Evolutionary conservation across 2,797 vertebrate genomes (phyloP), one percentile per base, ranked within the genome.

Genomic region (Cirrhinus mrigala): DNA sequence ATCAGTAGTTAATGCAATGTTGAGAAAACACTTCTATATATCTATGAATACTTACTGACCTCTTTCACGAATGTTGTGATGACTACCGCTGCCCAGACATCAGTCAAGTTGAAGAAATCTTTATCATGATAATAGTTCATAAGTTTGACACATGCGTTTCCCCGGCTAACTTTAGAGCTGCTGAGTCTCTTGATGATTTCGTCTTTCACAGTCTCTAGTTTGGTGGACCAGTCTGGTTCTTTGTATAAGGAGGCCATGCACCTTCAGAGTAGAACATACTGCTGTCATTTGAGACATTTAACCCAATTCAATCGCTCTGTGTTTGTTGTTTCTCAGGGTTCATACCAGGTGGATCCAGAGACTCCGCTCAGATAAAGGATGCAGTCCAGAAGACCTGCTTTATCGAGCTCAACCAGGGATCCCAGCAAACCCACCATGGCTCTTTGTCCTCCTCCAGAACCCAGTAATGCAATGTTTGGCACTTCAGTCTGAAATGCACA

Each of bases 311-410:
- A 44, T 44, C 40, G 9, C 40, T 68, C 5, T 69, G n/a, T 81
- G 27, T 44, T 44, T 64, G 40, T 20, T 68, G 18, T 56, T 7
- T 56, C 18, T 56, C 18, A 22, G 54, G 18, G 29, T 29, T 52
- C 0, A 1, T 85, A 90, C 89, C 89, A 90, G 20, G 88, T 90
- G n/a, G 86, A 87, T 83, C 88, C 89, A 24, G 88, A 90, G 24
- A 90, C 88, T 16, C 88, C 89, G 66, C 71, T 18, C 20, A 90
- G 52, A 50, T 90, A 89, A 44, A 89, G 69, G 33, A 86, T 11
- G 15, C 37, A 37, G 85, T 87, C 87, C 81, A 90, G 69, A 3
- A 88, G 78, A 50, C 60, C 81, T 1, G 70, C 71, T 74, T 88
- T 27, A 16, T 6, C 40, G 24, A 91, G 33, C 44, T 90, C 86